A percentile compares a stretch with the other conserved stretches of the same genome.
These are phyloP conservation scores for Stictonetta naevosa DNA, from an alignment of 2,113 vertebrate genomes.

Conservation along the genomic window DNA sequence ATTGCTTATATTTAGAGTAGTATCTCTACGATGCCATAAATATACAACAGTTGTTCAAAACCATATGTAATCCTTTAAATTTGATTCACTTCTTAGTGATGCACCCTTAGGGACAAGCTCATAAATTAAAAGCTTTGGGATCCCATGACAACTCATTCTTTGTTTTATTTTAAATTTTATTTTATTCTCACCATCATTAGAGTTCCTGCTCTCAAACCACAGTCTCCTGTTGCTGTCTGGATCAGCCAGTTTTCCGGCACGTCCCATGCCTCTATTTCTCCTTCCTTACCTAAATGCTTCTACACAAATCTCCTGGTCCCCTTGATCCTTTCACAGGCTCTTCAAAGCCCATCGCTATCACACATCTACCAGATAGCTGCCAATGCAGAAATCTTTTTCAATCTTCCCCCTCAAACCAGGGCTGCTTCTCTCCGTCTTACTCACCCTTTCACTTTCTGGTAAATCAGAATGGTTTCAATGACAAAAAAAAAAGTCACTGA, in stretches of 20 bases:
- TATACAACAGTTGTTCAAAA: slow-evolving; percentile 48
- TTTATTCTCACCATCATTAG: slow-evolving; percentile 9
- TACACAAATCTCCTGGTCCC: neutral
- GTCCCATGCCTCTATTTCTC: neutral
- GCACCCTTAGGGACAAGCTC: slow-evolving; percentile 34
- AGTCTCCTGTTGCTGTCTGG: slow-evolving; percentile 32
- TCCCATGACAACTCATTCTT: slow-evolving; percentile 5
- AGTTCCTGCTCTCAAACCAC: slow-evolving; percentile 47
- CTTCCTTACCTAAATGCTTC: neutral
- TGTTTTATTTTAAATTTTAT: neutral
- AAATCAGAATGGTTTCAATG: neutral
- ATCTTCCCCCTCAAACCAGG: neutral
- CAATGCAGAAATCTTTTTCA: neutral
- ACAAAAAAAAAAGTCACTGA: neutral
- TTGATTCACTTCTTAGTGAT: slow-evolving; percentile 22
- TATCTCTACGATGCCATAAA: slow-evolving; percentile 33
- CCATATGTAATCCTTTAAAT: neutral
- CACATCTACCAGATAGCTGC: neutral
- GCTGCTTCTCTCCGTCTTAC: neutral
- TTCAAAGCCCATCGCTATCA: neutral
- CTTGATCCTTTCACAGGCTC: neutral
- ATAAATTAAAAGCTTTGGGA: slow-evolving; percentile 23
- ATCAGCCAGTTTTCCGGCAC: slow-evolving; percentile 29
- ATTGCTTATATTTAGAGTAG: slow-evolving; percentile 43
- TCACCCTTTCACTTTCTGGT: neutral